phyloP scores from a whole-genome alignment of 2,888 invertebrate species.

The Archaeoteleia sp. region DNA sequence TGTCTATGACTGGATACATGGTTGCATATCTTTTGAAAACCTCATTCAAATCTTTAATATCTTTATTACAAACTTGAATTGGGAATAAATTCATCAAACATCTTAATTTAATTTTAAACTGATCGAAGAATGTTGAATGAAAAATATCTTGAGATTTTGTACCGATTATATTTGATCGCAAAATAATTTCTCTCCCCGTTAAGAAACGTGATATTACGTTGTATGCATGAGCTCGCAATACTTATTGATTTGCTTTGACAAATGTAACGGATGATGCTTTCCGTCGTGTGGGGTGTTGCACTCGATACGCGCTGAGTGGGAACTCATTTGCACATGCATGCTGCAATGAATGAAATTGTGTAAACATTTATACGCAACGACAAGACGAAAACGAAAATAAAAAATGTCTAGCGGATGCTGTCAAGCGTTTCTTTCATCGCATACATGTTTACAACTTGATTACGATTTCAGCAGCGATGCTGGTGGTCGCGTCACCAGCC shows the following conservation, averaged over 20 bases:
- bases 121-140: too few relatives aligned
- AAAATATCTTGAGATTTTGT: too few relatives aligned
- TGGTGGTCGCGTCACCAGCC: constrained; percentile 35
- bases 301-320: constrained; percentile 18
- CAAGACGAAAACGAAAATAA: constrained; percentile 48
- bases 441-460: constrained; percentile 62
- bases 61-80: too few relatives aligned
- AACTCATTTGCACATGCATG: constrained; percentile 35
- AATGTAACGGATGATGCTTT: constrained; percentile 19
- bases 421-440: constrained; percentile 40
- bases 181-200: too few relatives aligned
- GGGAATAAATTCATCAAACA: too few relatives aligned
- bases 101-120: too few relatives aligned
- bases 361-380: constrained; percentile 67
- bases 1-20: too few relatives aligned
- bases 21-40: too few relatives aligned
- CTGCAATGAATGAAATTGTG: constrained; percentile 64
- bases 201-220: constrained; percentile 10
- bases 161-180: too few relatives aligned
- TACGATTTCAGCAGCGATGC: constrained; percentile 56
- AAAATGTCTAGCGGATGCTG: constrained; percentile 55
- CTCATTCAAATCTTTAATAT: too few relatives aligned
- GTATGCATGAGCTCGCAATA: constrained; percentile 19
- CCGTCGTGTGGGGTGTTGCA: constrained; percentile 51
- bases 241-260: constrained; percentile 28